Evolutionary conservation across 2,113 vertebrate species (phyloP), one percentile per base, ranked within the genome.

Genomic region (Saccopteryx bilineata): DNA sequence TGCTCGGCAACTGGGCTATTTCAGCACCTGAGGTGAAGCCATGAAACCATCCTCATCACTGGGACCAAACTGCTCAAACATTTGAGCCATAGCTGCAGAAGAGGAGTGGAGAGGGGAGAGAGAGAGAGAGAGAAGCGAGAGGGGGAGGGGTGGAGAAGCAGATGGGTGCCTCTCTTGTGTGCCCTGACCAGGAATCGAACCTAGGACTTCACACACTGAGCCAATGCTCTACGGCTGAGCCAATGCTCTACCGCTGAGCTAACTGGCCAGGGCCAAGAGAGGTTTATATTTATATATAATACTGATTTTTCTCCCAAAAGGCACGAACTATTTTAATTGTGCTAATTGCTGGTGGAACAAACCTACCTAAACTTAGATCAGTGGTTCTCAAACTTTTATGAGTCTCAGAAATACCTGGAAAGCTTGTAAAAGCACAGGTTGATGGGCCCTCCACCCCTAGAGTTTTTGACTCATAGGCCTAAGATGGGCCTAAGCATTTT

Each of bases 391-490:
- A 54, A 83, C 65, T 56, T 69, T n/a, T 76, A 23, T 69, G 56
- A 81, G 10, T n/a, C 26, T 17, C 58, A 66, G 71, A 80, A 87
- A 48, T 8, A 61, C 61, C 33, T 80, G 56, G 7, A 63, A 33
- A 39, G 33, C 33, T 93, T 26, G 9, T 87, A 84, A 71, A 89
- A 82, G 58, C 52, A 52, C 11, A 15, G 52, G n/a, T 76, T 79
- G 18, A 7, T 91, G 33, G 46, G 19, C 63, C 68, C 63, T 66
- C 75, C 17, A 9, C 11, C 19, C 11, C 21, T 24, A 46, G 63
- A 87, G n/a, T 72, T 50, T 87, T 28, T 95, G 72, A 82, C 31
- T 94, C 13, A 23, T 65, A 58, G 46, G 50, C 86, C 86, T 89
- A 56, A 95, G 82, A 26, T 31, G 23, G 21, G 31, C 19, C 54